Conservation (phyloP, 2,113 vertebrate genomes). For the Promerops cafer region DNA sequence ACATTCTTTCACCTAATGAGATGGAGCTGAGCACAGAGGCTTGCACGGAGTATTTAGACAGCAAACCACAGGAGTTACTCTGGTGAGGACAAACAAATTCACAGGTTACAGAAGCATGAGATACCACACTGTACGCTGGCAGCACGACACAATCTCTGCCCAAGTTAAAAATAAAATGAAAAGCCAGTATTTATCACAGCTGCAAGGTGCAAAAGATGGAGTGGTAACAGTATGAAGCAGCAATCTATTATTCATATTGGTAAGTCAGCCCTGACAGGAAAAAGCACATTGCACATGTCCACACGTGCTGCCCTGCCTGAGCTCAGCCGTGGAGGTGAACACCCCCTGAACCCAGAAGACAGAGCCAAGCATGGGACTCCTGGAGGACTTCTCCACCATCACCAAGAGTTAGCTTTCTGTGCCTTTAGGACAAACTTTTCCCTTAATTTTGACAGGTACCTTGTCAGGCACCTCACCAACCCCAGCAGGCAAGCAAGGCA, state of each 20-base stretch:
- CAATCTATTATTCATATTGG: background rate
- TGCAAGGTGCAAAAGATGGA: background rate
- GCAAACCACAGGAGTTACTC: background rate
- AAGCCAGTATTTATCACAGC: background rate
- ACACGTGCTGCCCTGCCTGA: background rate
- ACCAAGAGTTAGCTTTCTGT: background rate
- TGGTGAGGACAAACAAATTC: conserved; percentile 12
- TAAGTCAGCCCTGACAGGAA: background rate
- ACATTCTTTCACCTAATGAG: background rate
- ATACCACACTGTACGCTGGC: background rate
- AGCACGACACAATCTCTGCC: background rate
- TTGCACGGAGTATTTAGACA: background rate
- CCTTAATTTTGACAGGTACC: background rate
- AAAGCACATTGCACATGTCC: background rate
- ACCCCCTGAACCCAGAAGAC: background rate
- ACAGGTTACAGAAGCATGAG: background rate
- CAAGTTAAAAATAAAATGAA: background rate
- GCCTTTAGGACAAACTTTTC: background rate
- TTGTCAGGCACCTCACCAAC: background rate
- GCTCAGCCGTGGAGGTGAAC: background rate
- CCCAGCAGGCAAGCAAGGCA: background rate
- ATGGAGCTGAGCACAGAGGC: background rate
- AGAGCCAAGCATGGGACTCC: background rate
- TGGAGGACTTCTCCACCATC: background rate
- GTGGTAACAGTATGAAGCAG: background rate